These are phyloP conservation scores for Pentalonia nigronervosa DNA, from an alignment of 1,140 invertebrate genomes.

Conservation along the genomic window DNA sequence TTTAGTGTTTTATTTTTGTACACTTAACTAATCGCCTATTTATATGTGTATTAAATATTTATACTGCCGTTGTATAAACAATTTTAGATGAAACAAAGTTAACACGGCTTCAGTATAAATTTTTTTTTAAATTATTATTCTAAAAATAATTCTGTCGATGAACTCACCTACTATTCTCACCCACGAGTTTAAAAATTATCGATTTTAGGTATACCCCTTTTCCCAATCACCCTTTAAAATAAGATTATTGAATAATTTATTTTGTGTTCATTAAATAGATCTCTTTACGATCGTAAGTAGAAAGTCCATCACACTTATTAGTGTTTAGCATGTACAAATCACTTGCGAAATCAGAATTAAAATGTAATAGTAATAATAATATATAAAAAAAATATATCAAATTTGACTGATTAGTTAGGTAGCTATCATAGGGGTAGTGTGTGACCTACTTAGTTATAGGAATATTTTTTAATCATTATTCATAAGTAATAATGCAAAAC, in stretches of 20 bases:
- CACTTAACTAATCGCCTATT: conserved; percentile 34
- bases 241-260: conserved; percentile 23
- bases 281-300: conserved; percentile 46
- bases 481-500: conserved; percentile 5
- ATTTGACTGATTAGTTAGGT: conserved; percentile 55
- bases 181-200: conserved; percentile 20
- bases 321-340: conserved; percentile 30
- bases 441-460: conserved; percentile 45
- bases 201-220: neutral
- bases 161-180: conserved; percentile 45
- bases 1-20: conserved; percentile 55
- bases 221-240: conserved; percentile 11
- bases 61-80: conserved; percentile 3
- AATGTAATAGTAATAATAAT: conserved; percentile 31
- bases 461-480: conserved; percentile 35
- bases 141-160: conserved; percentile 19
- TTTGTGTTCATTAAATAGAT: conserved; percentile 55
- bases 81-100: conserved; percentile 26
- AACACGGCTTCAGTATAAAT: neutral
- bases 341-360: conserved; percentile 53
- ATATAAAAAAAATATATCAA: conserved; percentile 44
- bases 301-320: conserved; percentile 47
- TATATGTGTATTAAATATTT: conserved; percentile 23
- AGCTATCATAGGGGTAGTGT: conserved; percentile 53
- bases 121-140: neutral